phyloP scores from a whole-genome alignment of 2,113 vertebrate species.

The Datnioides undecimradiatus region DNA sequence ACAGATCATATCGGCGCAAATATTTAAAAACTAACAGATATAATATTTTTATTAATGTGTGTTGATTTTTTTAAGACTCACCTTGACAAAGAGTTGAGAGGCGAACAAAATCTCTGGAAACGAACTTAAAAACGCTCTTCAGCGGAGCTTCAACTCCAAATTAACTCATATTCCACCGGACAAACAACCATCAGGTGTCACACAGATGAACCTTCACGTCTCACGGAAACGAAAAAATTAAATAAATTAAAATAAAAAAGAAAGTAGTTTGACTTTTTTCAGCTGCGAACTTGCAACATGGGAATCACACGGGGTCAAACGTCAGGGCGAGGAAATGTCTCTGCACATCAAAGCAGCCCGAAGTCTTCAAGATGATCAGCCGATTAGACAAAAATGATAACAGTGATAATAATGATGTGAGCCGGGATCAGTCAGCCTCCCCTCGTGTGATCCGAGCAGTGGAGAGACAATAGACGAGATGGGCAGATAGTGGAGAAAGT shows the following conservation, averaged over 20 bases:
- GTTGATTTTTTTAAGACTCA: constrained; percentile 51
- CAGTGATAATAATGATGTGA: constrained; percentile 4
- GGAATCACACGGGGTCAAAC: constrained; percentile 16
- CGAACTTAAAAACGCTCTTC: constrained; percentile 55
- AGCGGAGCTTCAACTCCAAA: too few relatives aligned
- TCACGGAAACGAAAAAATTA: not conserved
- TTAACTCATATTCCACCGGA: constrained; percentile 78
- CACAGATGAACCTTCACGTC: not conserved
- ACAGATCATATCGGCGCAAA: not conserved
- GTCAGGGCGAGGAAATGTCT: constrained; percentile 24
- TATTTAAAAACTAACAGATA: not conserved
- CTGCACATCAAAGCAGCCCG: constrained; percentile 3
- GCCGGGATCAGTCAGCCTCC: constrained; percentile 37
- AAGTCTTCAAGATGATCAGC: constrained; percentile 24
- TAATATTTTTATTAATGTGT: not conserved
- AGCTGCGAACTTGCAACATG: constrained; percentile 43
- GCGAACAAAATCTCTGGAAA: constrained; percentile 2
- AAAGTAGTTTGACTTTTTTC: constrained; percentile 55
- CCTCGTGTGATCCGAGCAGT: constrained; percentile 34
- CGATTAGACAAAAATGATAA: not conserved
- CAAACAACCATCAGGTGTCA: constrained; percentile 18
- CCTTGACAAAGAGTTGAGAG: constrained; percentile 71
- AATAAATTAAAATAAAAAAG: not conserved
- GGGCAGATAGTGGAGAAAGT: constrained; percentile 75
- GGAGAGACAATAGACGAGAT: constrained; percentile 87